Base-by-base conservation (phyloP, 2,888 invertebrate genomes). In the Meiosimyza decipiens region DNA sequence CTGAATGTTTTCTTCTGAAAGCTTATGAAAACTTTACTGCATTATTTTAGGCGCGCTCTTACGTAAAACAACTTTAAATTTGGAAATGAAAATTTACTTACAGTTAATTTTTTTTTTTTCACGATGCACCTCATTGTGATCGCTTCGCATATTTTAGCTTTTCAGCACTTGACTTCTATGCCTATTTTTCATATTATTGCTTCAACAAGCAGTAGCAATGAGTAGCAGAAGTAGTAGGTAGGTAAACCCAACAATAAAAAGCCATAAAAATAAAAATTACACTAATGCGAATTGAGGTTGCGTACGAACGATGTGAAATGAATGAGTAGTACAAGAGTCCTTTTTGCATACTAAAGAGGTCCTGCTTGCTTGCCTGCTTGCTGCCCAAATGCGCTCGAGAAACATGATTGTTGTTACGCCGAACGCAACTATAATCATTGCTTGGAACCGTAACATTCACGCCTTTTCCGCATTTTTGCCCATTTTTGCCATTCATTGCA, bases 401-500 rank as follows among this genome's bases (percentile, higher is more conserved):
- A 59, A 65, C 28, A 55, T 40, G 22, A 40, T 33, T 11, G 54
- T 40, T 57, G n/a, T 22, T n/a, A 55, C 3, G 55, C 22, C 62
- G n/a, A 16, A 22, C 33, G n/a, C 33, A 60, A 71, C 64, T 69
- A 55, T 73, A 72, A 76, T 73, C 76, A 75, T 62, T 70, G 71
- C 72, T 62, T 54, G 71, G 50, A 77, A 75, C 65, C 74, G 74
- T 76, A 73, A 74, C 65, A 72, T 78, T 78, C 74, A 76, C 76
- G 77, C 78, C 77, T 73, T 74, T 74, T 72, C 54, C 50, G 62
- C 54, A 70, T 54, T 70, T 55, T 57, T 54, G 55, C 65, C 52
- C 54, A 66, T 22, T 40, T 13, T n/a, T 28, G 22, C 57, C 57
- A 57, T 57, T 28, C 55, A 57, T 57, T 28, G 57, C 18, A 40